Evolutionary conservation across 2,797 vertebrate species (phyloP), one percentile per base, ranked within the genome.

Genomic region (Falco peregrinus): DNA sequence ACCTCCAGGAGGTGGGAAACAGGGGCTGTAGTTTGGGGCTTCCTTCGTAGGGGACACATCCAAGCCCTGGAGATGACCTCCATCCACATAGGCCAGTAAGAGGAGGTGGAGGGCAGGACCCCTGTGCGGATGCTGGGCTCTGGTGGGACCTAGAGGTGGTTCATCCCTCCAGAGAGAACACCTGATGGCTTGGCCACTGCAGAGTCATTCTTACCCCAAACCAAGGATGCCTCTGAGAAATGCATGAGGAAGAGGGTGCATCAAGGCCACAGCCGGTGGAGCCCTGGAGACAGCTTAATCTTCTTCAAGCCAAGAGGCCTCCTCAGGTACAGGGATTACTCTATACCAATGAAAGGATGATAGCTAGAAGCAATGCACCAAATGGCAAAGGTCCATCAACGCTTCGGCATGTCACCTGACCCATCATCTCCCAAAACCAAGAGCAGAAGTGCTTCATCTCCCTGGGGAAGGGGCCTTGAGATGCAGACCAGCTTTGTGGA

Each of bases 1-100:
- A 63, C 20, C 54, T 37, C n/a, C 0, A 0, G 35, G 75, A 76
- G 48, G 10, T 31, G 47, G 41, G 73, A n/a, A 50, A 26, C 0
- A 0, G 69, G 50, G 54, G 35, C 12, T 26, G 80, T 5, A 13
- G 16, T 37, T 41, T 10, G 51, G 69, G 67, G 45, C 4, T 50
- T n/a, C 11, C 17, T 39, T 43, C 1, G 0, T 1, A 31, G 8
- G 19, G 50, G 48, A 22, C 37, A 6, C 21, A 7, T 11, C 61
- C 14, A 11, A 61, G 35, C 18, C 37, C 57, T 2, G 33, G 87
- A 60, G 15, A 24, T 43, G 29, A 69, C 25, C 9, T 56, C 17
- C 16, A 9, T 11, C 73, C 50, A 5, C 0, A 0, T 3, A 16
- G 50, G 37, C 6, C 47, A 45, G 8, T 13, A 14, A 22, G n/a